A percentile compares a stretch with the other conserved stretches of the same genome.
phyloP scores from a whole-genome alignment of 2,888 invertebrate species.

The Epinotia brunnichana region DNA sequence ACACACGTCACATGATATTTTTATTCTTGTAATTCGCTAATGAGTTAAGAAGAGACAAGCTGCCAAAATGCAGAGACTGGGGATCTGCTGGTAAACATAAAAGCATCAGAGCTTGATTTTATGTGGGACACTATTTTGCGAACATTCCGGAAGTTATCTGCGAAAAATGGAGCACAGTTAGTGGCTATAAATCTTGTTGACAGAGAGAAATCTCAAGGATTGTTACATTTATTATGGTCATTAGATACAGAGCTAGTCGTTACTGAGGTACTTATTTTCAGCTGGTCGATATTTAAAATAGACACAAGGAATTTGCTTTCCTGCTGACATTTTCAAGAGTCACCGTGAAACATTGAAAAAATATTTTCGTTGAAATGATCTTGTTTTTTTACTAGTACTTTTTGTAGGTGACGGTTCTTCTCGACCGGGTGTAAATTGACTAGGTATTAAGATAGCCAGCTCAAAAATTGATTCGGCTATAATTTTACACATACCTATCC shows the following conservation, averaged over 20 bases:
- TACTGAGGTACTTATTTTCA: not conserved
- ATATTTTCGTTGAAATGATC: too few species aligned
- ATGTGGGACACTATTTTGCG: constrained; percentile 29
- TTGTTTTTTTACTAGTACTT: too few species aligned
- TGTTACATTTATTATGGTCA: not conserved
- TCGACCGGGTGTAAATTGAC: too few species aligned
- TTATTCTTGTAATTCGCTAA: constrained; percentile 43
- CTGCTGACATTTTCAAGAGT: not conserved
- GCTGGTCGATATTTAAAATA: not conserved
- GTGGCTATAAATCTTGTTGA: constrained; percentile 10
- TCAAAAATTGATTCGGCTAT: too few species aligned
- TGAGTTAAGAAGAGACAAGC: constrained; percentile 42
- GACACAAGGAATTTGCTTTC: too few species aligned
- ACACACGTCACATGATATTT: constrained; percentile 45
- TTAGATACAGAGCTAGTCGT: not conserved
- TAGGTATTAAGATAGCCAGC: too few species aligned
- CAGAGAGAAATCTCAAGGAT: constrained; percentile 10
- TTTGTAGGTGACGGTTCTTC: too few species aligned
- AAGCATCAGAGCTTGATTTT: constrained; percentile 32
- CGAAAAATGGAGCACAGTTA: constrained; percentile 23
- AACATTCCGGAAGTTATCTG: constrained; percentile 22
- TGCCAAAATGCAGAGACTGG: constrained; percentile 33
- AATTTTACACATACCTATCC: not conserved
- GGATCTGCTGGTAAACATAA: constrained; percentile 28
- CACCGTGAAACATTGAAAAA: too few species aligned